phyloP scores from a whole-genome alignment of 2,888 invertebrate species.

The Bombylius major region DNA sequence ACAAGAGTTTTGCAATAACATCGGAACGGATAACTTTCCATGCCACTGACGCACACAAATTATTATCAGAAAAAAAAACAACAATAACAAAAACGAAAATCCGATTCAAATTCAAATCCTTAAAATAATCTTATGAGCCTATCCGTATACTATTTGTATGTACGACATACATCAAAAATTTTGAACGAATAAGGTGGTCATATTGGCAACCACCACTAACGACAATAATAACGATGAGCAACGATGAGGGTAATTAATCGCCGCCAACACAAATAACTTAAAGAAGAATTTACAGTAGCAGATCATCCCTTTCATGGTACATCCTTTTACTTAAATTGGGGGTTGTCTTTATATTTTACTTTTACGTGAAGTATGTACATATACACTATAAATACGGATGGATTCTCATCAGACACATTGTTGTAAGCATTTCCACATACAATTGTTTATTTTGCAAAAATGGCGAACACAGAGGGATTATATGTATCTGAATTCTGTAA shows the following conservation, averaged over 20 bases:
- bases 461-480: background rate
- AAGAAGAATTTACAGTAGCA: background rate
- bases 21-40: too few relatives aligned
- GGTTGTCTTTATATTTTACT: constrained; percentile 2
- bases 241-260: constrained; percentile 11
- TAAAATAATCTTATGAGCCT: too few relatives aligned
- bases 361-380: too few relatives aligned
- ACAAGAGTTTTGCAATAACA: too few relatives aligned
- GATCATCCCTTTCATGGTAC: constrained; percentile 12
- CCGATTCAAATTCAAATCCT: too few relatives aligned
- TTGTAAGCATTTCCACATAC: background rate
- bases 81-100: too few relatives aligned
- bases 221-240: constrained; percentile 6
- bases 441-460: background rate
- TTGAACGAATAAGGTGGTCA: background rate
- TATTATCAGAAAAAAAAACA: background rate
- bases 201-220: background rate
- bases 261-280: constrained; percentile 9
- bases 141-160: too few relatives aligned
- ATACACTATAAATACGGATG: too few relatives aligned
- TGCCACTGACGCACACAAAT: too few relatives aligned
- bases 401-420: background rate
- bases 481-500: background rate
- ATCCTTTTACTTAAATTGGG: constrained; percentile 6
- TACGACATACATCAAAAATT: too few relatives aligned